Conservation (phyloP, 2,888 invertebrate genomes). For the Pyrocoelia pectoralis region DNA sequence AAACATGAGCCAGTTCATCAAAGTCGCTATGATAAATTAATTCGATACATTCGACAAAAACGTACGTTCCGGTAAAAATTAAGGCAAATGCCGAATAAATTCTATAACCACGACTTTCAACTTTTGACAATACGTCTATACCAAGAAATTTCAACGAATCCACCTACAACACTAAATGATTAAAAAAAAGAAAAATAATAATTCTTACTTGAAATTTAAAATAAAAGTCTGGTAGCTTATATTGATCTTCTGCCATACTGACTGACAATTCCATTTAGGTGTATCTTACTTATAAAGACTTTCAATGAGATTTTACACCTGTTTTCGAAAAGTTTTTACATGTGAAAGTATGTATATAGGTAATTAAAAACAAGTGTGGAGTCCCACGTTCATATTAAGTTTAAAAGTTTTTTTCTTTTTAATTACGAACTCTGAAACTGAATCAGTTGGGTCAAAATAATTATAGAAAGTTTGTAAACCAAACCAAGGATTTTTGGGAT, state of each 20-base stretch:
- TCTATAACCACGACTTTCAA: conserved; percentile 12
- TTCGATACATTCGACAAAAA: conserved; percentile 19
- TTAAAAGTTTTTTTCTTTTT: too few species aligned
- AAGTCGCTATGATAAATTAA: conserved; percentile 18
- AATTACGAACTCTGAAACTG: too few species aligned
- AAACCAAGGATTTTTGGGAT: too few species aligned
- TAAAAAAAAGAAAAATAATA: background rate
- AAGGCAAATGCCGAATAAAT: conserved; percentile 16
- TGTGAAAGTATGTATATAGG: too few species aligned
- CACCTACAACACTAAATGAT: conserved; percentile 9
- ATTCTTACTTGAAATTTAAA: conserved; percentile 15
- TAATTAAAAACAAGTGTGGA: too few species aligned
- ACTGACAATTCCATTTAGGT: too few species aligned
- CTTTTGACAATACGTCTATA: conserved; percentile 13
- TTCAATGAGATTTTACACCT: too few species aligned
- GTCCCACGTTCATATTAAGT: too few species aligned
- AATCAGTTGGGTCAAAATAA: too few species aligned
- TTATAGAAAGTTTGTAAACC: too few species aligned
- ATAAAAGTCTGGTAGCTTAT: conserved; percentile 19
- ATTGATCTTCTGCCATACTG: background rate
- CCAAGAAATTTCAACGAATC: conserved; percentile 15
- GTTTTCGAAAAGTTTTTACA: too few species aligned
- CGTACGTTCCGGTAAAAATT: conserved; percentile 3
- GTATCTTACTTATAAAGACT: too few species aligned
- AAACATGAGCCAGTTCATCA: conserved; percentile 10